Percentiles rank a stretch among this genome's conserved stretches.
These are phyloP conservation scores for Adrianichthys oophorus DNA, from an alignment of 2,797 vertebrate species.

Conservation along the genomic window DNA sequence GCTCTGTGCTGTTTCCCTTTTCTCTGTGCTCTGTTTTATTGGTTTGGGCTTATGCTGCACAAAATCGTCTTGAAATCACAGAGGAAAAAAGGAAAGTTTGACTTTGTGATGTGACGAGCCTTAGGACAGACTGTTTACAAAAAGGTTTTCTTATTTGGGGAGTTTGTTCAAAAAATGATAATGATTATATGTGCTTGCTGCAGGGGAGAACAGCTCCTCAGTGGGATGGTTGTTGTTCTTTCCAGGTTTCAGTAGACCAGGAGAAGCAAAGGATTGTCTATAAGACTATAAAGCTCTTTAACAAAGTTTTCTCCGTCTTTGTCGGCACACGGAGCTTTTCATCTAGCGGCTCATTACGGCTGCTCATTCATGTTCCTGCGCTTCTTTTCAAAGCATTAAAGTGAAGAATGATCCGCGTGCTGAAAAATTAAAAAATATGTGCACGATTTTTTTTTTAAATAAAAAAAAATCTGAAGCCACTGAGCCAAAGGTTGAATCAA, in stretches of 20 bases:
- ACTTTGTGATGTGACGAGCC: slow-evolving; percentile 38
- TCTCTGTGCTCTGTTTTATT: slow-evolving; percentile 30
- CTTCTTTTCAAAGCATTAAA: neutral
- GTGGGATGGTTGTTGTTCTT: slow-evolving; percentile 25
- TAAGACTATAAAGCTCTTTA: too few relatives aligned
- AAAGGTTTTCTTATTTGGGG: slow-evolving; percentile 40
- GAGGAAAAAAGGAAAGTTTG: slow-evolving; percentile 26
- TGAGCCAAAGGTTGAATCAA: too few relatives aligned
- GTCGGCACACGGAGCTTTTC: neutral
- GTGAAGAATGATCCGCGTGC: neutral
- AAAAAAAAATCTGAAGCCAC: neutral
- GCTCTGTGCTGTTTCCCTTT: slow-evolving; percentile 33
- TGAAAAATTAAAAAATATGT: neutral
- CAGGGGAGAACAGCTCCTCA: slow-evolving; percentile 18
- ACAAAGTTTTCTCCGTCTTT: neutral
- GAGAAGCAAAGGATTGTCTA: neutral
- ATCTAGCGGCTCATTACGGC: neutral
- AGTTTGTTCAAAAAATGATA: slow-evolving; percentile 57
- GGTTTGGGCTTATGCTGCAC: slow-evolving; percentile 20
- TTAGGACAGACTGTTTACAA: slow-evolving; percentile 52
- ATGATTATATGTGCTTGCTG: slow-evolving; percentile 34
- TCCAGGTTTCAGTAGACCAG: slow-evolving; percentile 1
- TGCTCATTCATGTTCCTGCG: neutral
- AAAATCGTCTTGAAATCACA: slow-evolving; percentile 30
- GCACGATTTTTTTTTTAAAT: neutral